Percentiles rank a stretch among this genome's conserved stretches.
Evolutionary conservation across 2,113 vertebrate genomes (phyloP).

Genomic region (Hemichromis elongatus): DNA sequence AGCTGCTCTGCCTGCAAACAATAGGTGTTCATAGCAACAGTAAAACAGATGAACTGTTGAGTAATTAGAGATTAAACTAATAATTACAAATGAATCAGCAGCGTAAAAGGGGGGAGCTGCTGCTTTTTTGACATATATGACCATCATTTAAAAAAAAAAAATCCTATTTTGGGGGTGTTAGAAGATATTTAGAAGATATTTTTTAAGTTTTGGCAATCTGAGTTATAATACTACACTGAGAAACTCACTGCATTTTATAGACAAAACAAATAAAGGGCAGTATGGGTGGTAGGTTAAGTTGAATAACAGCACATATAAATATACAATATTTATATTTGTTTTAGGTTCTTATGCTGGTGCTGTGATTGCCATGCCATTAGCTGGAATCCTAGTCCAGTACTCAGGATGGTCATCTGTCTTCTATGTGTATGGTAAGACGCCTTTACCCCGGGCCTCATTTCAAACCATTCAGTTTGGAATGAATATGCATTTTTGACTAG

Average conservation of each 20-base stretch:
- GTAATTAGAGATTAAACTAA: not conserved
- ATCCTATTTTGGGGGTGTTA: not conserved
- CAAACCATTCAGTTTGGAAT: not conserved
- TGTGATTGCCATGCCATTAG: slow-evolving; percentile 89
- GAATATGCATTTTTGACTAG: not conserved
- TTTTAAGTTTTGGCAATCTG: not conserved
- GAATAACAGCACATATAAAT: not conserved
- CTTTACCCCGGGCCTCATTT: not conserved
- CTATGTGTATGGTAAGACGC: slow-evolving; percentile 82
- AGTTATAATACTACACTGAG: not conserved
- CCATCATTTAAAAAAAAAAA: not conserved
- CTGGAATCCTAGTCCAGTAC: slow-evolving; percentile 87
- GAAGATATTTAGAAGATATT: not conserved
- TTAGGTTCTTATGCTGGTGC: slow-evolving; percentile 88
- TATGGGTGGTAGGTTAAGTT: not conserved
- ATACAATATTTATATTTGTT: not conserved
- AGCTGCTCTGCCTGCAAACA: not conserved
- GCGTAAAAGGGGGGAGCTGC: not conserved
- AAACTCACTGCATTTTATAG: not conserved
- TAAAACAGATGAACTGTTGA: not conserved
- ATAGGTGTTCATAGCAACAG: not conserved
- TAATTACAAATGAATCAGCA: not conserved
- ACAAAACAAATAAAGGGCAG: not conserved
- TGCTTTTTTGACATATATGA: not conserved
- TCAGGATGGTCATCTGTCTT: slow-evolving; percentile 88